Evolutionary conservation across 1,140 invertebrate genomes (phyloP).

Genomic region (Eubasilissa regina): DNA sequence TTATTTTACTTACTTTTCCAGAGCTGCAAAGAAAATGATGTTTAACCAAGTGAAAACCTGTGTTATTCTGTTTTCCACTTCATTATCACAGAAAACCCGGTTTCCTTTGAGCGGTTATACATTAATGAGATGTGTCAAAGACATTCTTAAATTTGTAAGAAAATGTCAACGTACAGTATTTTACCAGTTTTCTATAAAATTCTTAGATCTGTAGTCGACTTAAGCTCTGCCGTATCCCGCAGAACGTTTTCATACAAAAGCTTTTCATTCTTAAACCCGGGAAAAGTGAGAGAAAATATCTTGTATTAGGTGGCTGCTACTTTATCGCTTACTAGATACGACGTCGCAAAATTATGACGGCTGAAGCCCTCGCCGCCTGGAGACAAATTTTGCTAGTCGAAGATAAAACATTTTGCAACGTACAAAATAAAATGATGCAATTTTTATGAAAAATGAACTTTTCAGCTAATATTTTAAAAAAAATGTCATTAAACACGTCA

Average conservation of each 20-base stretch:
- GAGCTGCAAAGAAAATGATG: not conserved
- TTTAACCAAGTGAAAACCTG: conserved; percentile 16
- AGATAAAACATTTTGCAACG: too few relatives aligned
- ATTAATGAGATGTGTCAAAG: conserved; percentile 47
- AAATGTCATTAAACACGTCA: too few relatives aligned
- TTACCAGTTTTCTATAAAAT: conserved; percentile 34
- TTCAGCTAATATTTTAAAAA: too few relatives aligned
- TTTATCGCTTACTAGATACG: conserved; percentile 24
- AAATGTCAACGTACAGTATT: conserved; percentile 42
- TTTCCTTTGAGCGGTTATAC: conserved; percentile 28
- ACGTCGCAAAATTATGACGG: not conserved
- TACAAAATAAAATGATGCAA: too few relatives aligned
- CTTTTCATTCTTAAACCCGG: conserved; percentile 29
- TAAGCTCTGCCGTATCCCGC: conserved; percentile 16
- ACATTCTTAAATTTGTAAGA: conserved; percentile 47
- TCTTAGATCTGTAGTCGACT: conserved; percentile 24
- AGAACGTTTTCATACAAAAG: conserved; percentile 32
- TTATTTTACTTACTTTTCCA: too few relatives aligned
- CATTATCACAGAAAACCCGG: conserved; percentile 7
- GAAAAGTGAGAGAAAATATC: conserved; percentile 49
- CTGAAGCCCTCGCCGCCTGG: not conserved
- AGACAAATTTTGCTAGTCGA: conserved; percentile 3
- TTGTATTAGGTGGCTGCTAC: conserved; percentile 30
- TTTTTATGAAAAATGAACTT: too few relatives aligned
- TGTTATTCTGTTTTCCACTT: not conserved